These are phyloP conservation scores for Hylaeus anthracinus DNA, from an alignment of 1,140 invertebrate species.

Conservation along the genomic window DNA sequence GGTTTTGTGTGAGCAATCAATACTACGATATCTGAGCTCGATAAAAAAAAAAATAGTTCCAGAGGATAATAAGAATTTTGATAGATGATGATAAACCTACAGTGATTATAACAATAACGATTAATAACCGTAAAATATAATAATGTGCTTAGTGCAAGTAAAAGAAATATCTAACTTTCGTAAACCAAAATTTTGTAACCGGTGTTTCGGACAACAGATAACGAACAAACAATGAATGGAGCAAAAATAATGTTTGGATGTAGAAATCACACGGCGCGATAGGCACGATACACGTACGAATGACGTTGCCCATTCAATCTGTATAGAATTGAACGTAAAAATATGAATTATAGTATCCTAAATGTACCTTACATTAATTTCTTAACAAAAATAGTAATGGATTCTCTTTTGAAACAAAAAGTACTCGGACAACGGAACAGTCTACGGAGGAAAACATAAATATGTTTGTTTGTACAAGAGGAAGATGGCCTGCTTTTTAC, in stretches of 20 bases:
- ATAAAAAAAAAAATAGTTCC: constrained; percentile 37
- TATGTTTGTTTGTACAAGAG: not conserved
- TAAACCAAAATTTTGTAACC: constrained; percentile 59
- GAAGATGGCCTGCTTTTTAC: constrained; percentile 39
- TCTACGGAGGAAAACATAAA: not conserved
- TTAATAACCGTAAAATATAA: constrained; percentile 56
- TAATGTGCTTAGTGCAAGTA: constrained; percentile 55
- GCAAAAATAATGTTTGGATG: constrained; percentile 5
- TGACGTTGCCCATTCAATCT: not conserved
- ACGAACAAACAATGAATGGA: not conserved
- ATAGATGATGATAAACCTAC: constrained; percentile 57
- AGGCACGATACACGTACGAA: not conserved
- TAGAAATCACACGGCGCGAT: not conserved
- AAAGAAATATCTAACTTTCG: constrained; percentile 48
- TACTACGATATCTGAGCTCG: constrained; percentile 34
- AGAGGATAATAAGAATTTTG: constrained; percentile 50
- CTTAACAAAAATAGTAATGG: constrained; percentile 5
- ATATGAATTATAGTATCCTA: constrained; percentile 14
- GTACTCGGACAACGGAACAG: not conserved
- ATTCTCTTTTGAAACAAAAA: constrained; percentile 10
- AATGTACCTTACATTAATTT: constrained; percentile 13
- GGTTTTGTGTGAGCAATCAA: constrained; percentile 31
- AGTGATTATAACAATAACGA: constrained; percentile 55
- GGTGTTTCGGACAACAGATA: constrained; percentile 20
- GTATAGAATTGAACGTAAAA: constrained; percentile 25